A percentile compares a stretch with the other conserved stretches of the same genome.
Conservation (phyloP, 2,888 invertebrate species). For the Diarsia brunnea region DNA sequence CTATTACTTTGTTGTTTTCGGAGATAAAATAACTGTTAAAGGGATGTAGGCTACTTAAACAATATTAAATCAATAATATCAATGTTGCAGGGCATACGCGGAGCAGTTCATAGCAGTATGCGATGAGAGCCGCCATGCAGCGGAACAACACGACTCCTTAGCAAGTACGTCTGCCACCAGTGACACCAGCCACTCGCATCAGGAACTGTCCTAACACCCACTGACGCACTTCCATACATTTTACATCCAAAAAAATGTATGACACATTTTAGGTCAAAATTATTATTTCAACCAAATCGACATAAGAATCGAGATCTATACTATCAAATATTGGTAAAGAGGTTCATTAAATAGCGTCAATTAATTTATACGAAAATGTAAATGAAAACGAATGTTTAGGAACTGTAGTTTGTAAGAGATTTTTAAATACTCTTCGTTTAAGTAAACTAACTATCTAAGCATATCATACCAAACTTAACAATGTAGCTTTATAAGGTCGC, state of each 20-base stretch:
- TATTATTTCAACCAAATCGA: slow-evolving; percentile 11
- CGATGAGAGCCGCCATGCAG: slow-evolving; percentile 89
- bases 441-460: slow-evolving; percentile 63
- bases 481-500: slow-evolving; percentile 68
- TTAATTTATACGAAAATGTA: slow-evolving; percentile 50
- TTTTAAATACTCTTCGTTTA: slow-evolving; percentile 65
- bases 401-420: slow-evolving; percentile 40
- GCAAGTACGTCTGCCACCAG: slow-evolving; percentile 81
- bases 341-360: slow-evolving; percentile 50
- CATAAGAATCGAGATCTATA: slow-evolving; percentile 5
- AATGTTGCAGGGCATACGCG: slow-evolving; percentile 88
- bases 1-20: not conserved
- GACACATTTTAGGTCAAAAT: slow-evolving; percentile 36
- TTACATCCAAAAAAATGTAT: slow-evolving; percentile 41
- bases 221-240: slow-evolving; percentile 43
- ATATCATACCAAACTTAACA: slow-evolving; percentile 78
- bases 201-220: slow-evolving; percentile 54
- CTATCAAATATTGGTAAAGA: slow-evolving; percentile 24
- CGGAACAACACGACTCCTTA: slow-evolving; percentile 86
- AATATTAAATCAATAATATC: not conserved
- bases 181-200: slow-evolving; percentile 75
- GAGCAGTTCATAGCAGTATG: slow-evolving; percentile 92
- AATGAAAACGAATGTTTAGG: slow-evolving; percentile 43
- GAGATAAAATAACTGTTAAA: not conserved
- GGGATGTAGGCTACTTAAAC: not conserved